A percentile compares a stretch with the other conserved stretches of the same genome.
These are phyloP conservation scores for Delphinus delphis DNA, from an alignment of 2,113 vertebrate genomes.

Conservation along the genomic window DNA sequence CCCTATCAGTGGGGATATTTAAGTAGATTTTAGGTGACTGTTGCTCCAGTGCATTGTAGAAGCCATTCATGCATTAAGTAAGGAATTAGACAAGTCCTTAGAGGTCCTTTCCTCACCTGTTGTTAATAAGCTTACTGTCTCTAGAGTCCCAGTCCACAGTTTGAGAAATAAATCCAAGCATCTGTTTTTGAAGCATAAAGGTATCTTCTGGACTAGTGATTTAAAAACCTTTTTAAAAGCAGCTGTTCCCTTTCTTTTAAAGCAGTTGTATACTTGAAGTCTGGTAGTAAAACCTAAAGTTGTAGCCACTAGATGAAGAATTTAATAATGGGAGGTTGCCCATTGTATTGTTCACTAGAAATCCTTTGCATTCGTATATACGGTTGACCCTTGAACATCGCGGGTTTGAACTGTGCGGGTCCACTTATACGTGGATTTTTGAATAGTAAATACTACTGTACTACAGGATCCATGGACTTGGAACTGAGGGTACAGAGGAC, in stretches of 20 bases:
- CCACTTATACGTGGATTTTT: no score
- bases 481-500: no score
- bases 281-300: constrained; percentile 45
- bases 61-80: not conserved
- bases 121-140: not conserved
- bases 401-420: no score
- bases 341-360: not conserved
- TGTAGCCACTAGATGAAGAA: not conserved
- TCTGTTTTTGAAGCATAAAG: not conserved
- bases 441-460: no score
- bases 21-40: not conserved
- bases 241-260: not conserved
- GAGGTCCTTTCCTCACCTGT: not conserved
- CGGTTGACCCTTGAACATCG: no score
- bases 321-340: not conserved
- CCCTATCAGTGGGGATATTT: not conserved
- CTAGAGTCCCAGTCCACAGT: not conserved
- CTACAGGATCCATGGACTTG: no score
- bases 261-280: constrained; percentile 4
- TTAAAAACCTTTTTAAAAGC: constrained; percentile 43
- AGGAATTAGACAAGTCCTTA: not conserved
- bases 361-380: not conserved
- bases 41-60: not conserved
- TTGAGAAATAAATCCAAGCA: not conserved
- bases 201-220: not conserved